Conservation (phyloP, 2,113 vertebrate genomes). For the Hippocampus abdominalis region DNA sequence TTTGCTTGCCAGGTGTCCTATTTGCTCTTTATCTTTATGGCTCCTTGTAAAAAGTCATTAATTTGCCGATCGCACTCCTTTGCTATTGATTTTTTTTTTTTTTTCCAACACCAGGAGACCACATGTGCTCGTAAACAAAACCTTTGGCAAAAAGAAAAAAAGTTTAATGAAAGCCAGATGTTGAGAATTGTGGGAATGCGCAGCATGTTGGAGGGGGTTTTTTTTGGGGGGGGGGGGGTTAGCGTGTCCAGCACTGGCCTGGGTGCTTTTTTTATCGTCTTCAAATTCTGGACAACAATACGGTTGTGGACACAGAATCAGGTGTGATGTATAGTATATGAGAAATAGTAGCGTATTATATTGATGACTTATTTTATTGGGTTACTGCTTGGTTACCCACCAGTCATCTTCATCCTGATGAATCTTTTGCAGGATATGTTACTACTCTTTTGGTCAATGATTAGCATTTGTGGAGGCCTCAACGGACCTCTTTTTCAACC, state of each 20-base stretch:
- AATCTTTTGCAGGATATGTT: background rate
- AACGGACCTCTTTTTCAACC: too few species aligned
- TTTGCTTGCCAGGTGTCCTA: slow-evolving; percentile 30
- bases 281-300: background rate
- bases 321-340: slow-evolving; percentile 15
- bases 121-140: slow-evolving; percentile 3
- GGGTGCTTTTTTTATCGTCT: slow-evolving; percentile 5
- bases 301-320: slow-evolving; percentile 2
- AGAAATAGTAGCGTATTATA: background rate
- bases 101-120: background rate
- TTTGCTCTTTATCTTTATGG: slow-evolving; percentile 41
- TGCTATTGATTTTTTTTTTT: background rate
- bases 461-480: too few species aligned
- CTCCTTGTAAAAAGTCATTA: slow-evolving; percentile 41
- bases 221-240: background rate
- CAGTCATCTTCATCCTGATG: background rate
- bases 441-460: too few species aligned
- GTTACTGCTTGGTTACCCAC: background rate
- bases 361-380: background rate
- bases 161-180: slow-evolving; percentile 51
- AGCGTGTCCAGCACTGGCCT: slow-evolving; percentile 1
- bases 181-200: slow-evolving; percentile 40
- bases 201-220: slow-evolving; percentile 1
- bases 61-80: background rate
- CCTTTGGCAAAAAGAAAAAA: slow-evolving; percentile 27